Evolutionary conservation across 2,113 vertebrate species (phyloP).

Genomic region (Tragelaphus buxtoni): DNA sequence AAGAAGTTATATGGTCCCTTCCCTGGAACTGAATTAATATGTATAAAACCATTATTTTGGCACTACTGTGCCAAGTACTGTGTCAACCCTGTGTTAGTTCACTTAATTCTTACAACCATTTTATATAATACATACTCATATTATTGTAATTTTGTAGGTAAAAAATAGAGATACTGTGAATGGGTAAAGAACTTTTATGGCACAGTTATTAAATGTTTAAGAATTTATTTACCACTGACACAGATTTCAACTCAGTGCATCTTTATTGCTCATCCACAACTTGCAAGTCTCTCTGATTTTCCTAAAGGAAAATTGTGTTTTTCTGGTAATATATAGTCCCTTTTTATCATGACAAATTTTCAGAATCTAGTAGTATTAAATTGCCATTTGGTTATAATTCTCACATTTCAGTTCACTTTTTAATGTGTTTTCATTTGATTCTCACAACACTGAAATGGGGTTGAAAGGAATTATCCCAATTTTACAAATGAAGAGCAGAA

Average conservation of each 20-base stretch:
- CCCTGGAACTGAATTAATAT: neutral
- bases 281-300: conserved; percentile 16
- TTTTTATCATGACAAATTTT: conserved; percentile 47
- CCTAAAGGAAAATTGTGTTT: conserved; percentile 16
- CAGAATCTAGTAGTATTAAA: conserved; percentile 49
- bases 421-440: conserved; percentile 63
- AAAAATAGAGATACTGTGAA: neutral
- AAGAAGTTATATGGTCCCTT: neutral
- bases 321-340: neutral
- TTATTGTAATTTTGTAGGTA: neutral
- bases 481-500: conserved; percentile 33
- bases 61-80: neutral
- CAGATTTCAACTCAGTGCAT: neutral
- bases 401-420: conserved; percentile 54
- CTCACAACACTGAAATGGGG: conserved; percentile 10
- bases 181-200: neutral
- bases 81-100: neutral
- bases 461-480: conserved; percentile 49
- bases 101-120: neutral
- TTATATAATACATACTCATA: neutral
- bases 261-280: neutral
- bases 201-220: conserved; percentile 1
- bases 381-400: conserved; percentile 58
- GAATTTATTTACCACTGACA: neutral
- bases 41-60: neutral